Base-by-base conservation (phyloP, 2,888 invertebrate species). In the Siphonodentalium dalli region DNA sequence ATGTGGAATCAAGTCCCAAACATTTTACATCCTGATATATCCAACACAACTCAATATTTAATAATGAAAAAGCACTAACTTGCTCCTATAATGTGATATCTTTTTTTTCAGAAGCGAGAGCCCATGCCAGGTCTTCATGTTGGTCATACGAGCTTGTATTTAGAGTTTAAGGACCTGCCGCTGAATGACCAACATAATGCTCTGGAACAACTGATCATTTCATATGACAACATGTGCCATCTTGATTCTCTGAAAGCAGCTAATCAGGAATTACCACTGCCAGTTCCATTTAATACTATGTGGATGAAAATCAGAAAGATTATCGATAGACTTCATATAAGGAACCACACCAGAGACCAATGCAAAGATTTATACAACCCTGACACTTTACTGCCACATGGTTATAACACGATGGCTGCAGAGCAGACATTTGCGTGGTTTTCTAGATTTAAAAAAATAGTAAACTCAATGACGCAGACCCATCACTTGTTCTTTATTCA, bases 401-500 rank as follows among this genome's bases (percentile, higher is more conserved):
- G 37, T 23, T 48, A 42, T 20, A 54, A 54, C 28, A 54, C 54
- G 7, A 24, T 38, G 39, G 41, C 40, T 23, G 47, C 54, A 18
- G 54, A 54, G 40, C 54, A 45, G 24, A 35, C 37, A 29, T 47
- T 54, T 28, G 27, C 37, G 29, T 38, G 48, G 29, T 43, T 42
- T 11, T 27, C 41, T 3, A 20, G 54, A 5, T 54, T 48, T 20
- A 48, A 54, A 24, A 54, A 54, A 42, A 35, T 35, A 8, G 35
- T 45, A 7, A 45, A 47, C 23, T 44, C 43, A 2, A 51, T 51
- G 51, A 44, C 44, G 20, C 51, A 51, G 29, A 44, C 35, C 2
- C 51, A 51, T 20, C 51, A 51, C 24, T 33, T 51, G 31, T 51
- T 50, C 15, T 51, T 44, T 20, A 20, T 51, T 20, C 51, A 51